These are phyloP conservation scores for Anguilla japonica DNA, from an alignment of 2,113 vertebrate species.

Conservation along the genomic window DNA sequence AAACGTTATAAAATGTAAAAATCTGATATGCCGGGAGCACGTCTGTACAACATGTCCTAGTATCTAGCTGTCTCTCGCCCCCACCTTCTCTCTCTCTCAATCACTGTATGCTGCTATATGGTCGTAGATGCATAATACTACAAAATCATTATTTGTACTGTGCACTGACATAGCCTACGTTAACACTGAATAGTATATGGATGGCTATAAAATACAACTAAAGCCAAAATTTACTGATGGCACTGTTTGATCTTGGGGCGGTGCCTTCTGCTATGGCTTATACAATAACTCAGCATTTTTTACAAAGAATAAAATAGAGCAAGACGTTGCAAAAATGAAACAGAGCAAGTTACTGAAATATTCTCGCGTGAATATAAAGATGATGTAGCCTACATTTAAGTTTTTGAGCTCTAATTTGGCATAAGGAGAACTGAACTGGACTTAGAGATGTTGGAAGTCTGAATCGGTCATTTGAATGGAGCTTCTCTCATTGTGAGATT, in stretches of 20 bases:
- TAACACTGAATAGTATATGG: neutral
- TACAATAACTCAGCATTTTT: slow-evolving; percentile 44
- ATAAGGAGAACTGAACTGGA: neutral
- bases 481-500: neutral
- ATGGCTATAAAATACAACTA: neutral
- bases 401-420: neutral
- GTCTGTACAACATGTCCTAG: slow-evolving; percentile 11
- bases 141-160: neutral
- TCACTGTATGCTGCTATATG: neutral
- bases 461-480: neutral
- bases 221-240: slow-evolving; percentile 12
- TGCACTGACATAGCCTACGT: neutral
- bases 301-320: slow-evolving; percentile 8
- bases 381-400: neutral
- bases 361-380: neutral
- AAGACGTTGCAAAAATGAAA: slow-evolving; percentile 28
- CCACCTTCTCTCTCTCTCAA: neutral
- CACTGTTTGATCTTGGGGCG: slow-evolving; percentile 66
- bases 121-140: neutral
- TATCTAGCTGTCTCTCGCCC: neutral
- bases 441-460: neutral
- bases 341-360: neutral
- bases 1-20: neutral
- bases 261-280: slow-evolving; percentile 62
- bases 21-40: slow-evolving; percentile 3